These are phyloP conservation scores for Buceros bicornis DNA, from an alignment of 2,797 vertebrate genomes.

Conservation along the genomic window DNA sequence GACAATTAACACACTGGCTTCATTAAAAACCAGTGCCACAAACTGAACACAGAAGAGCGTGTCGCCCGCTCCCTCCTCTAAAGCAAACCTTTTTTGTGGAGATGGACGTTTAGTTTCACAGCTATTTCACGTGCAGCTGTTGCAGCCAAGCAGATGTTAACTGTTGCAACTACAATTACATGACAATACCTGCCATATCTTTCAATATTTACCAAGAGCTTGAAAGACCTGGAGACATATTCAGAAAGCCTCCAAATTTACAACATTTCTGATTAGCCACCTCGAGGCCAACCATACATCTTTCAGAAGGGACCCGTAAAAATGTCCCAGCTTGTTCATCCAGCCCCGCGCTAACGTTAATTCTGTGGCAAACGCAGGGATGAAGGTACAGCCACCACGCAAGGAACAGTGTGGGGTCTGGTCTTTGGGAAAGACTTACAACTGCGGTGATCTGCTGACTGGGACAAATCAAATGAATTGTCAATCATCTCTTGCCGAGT, in stretches of 20 bases:
- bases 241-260: neutral
- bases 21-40: neutral
- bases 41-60: neutral
- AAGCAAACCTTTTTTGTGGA: neutral
- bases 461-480: neutral
- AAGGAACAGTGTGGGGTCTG: neutral
- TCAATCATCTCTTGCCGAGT: neutral
- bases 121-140: neutral
- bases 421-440: neutral
- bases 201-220: neutral
- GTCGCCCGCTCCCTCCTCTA: neutral
- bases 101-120: neutral
- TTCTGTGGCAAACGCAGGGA: neutral
- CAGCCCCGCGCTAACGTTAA: neutral
- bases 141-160: neutral
- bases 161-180: neutral
- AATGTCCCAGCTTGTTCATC: neutral
- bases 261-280: neutral
- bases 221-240: neutral
- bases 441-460: neutral
- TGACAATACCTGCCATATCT: neutral
- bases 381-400: neutral
- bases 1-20: neutral
- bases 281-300: neutral
- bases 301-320: neutral